Conservation (phyloP, 2,113 vertebrate species). For the Poicephalus gulielmi region DNA sequence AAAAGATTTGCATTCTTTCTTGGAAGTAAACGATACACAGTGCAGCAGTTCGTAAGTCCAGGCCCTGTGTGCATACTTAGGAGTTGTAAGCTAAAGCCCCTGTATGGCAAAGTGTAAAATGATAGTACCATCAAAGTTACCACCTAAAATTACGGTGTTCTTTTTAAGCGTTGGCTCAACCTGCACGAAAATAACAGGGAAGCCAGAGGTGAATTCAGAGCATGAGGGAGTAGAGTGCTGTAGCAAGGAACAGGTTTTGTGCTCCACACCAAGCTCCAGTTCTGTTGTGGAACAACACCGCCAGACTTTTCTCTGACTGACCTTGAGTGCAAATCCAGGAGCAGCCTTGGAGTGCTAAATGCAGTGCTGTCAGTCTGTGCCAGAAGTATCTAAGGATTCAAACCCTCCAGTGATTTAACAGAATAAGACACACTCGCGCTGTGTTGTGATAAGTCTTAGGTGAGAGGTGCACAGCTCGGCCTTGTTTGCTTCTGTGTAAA, state of each 20-base stretch:
- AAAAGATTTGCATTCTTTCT: background rate
- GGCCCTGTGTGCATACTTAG: accelerated
- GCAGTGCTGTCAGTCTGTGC: background rate
- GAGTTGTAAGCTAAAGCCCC: background rate
- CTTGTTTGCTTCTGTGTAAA: background rate
- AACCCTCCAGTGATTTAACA: background rate
- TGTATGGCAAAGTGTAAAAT: background rate
- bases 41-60: background rate
- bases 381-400: background rate
- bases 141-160: background rate
- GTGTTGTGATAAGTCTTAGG: background rate
- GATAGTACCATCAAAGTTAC: background rate
- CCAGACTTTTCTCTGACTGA: background rate
- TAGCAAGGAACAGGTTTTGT: background rate
- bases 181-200: background rate
- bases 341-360: background rate
- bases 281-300: background rate
- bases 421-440: background rate
- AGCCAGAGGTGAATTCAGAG: background rate
- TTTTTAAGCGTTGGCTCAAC: background rate
- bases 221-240: background rate
- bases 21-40: background rate
- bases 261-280: background rate
- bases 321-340: background rate
- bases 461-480: background rate